Evolutionary conservation across 2,797 vertebrate species (phyloP).

Genomic region (Anabas testudineus): DNA sequence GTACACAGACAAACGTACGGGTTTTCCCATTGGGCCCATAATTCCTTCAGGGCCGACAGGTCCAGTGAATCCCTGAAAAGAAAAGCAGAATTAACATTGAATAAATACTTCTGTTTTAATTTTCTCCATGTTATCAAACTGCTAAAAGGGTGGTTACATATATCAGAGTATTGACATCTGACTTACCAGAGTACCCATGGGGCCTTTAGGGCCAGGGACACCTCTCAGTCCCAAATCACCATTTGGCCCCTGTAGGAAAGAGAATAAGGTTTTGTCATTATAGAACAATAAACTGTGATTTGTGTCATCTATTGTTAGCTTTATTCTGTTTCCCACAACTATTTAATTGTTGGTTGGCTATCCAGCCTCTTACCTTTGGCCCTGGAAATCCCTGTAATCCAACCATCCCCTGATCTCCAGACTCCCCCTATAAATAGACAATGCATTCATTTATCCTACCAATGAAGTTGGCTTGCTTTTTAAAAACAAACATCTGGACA

Average conservation of each 20-base stretch:
- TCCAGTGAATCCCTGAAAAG: constrained; percentile 91
- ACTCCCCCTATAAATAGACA: constrained; percentile 87
- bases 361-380: constrained; percentile 86
- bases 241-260: constrained; percentile 87
- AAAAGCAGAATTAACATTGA: constrained; percentile 16
- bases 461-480: background rate
- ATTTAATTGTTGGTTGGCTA: background rate
- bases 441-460: constrained; percentile 31
- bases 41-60: constrained; percentile 90
- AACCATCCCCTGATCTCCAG: constrained; percentile 89
- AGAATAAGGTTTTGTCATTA: constrained; percentile 13
- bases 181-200: constrained; percentile 90
- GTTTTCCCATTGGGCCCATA: constrained; percentile 90
- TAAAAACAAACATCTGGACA: background rate
- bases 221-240: constrained; percentile 90
- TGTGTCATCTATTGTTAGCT: too few relatives aligned
- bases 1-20: constrained; percentile 87
- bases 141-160: background rate
- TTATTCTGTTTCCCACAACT: background rate
- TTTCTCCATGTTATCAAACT: background rate
- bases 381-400: constrained; percentile 96
- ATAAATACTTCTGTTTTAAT: background rate
- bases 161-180: background rate
- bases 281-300: too few relatives aligned
- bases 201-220: constrained; percentile 92